Conservation (phyloP, 2,113 vertebrate species). For the Cavia aperea region DNA sequence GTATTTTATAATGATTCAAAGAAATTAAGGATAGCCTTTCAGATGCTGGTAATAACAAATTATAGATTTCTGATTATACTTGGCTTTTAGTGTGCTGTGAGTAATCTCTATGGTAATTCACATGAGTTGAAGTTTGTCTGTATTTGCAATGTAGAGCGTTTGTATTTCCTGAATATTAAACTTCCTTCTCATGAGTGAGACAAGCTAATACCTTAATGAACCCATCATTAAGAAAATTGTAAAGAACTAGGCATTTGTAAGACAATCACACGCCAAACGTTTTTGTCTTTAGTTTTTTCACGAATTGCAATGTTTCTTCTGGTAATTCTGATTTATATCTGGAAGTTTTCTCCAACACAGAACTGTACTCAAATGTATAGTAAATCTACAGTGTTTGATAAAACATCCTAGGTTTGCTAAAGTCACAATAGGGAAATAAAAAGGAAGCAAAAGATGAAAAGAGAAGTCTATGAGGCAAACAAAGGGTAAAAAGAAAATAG, state of each 20-base stretch:
- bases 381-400: neutral
- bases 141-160: neutral
- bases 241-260: neutral
- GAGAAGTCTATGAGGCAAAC: neutral
- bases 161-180: neutral
- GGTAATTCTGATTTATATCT: conserved; percentile 13
- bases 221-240: neutral
- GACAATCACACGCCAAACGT: neutral
- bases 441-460: neutral
- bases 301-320: neutral
- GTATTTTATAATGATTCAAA: neutral
- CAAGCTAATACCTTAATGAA: neutral
- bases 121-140: neutral
- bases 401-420: neutral
- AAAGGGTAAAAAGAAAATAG: neutral
- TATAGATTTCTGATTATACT: neutral
- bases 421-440: neutral
- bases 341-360: neutral
- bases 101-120: neutral
- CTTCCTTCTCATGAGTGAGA: neutral
- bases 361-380: neutral
- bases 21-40: neutral
- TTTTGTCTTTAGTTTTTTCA: neutral
- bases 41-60: neutral
- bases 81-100: neutral